A percentile compares a stretch with the other conserved stretches of the same genome.
Evolutionary conservation across 2,113 vertebrate species (phyloP).

Genomic region (Tupaia chinensis): DNA sequence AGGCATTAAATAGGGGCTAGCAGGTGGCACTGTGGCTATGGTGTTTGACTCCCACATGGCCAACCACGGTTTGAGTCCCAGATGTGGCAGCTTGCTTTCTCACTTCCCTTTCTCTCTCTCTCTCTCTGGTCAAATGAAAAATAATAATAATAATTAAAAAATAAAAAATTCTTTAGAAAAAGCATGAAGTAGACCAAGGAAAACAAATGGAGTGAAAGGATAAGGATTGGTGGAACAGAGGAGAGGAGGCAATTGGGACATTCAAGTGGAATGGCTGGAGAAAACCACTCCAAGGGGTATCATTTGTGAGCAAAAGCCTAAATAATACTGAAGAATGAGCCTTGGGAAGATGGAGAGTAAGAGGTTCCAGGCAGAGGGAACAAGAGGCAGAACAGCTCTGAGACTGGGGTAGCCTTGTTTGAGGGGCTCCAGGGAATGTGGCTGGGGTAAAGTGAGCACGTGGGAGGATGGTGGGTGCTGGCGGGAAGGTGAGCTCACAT

Average conservation of each 20-base stretch:
- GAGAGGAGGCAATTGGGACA: not conserved
- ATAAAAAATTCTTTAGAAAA: not conserved
- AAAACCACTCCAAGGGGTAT: not conserved
- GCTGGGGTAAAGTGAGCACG: not conserved
- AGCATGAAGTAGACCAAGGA: not conserved
- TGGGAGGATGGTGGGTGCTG: not conserved
- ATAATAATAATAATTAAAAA: too few species aligned
- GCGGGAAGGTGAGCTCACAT: not conserved
- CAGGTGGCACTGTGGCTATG: too few species aligned
- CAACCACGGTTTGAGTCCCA: too few species aligned
- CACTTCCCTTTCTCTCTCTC: too few species aligned
- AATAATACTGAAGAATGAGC: not conserved
- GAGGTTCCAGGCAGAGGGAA: not conserved
- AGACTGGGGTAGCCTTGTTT: not conserved
- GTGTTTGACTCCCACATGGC: too few species aligned
- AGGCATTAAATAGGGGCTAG: not conserved
- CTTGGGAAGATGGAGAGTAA: not conserved
- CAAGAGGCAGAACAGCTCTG: not conserved
- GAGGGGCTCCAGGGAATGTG: not conserved
- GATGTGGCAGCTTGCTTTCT: too few species aligned
- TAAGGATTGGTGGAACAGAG: not conserved
- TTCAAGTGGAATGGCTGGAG: not conserved
- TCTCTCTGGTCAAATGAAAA: too few species aligned
- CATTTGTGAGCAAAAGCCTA: not conserved
- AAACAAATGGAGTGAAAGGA: not conserved